Evolutionary conservation across 2,888 invertebrate genomes (phyloP), one percentile per base, ranked within the genome.

Genomic region (Suillia variegata): DNA sequence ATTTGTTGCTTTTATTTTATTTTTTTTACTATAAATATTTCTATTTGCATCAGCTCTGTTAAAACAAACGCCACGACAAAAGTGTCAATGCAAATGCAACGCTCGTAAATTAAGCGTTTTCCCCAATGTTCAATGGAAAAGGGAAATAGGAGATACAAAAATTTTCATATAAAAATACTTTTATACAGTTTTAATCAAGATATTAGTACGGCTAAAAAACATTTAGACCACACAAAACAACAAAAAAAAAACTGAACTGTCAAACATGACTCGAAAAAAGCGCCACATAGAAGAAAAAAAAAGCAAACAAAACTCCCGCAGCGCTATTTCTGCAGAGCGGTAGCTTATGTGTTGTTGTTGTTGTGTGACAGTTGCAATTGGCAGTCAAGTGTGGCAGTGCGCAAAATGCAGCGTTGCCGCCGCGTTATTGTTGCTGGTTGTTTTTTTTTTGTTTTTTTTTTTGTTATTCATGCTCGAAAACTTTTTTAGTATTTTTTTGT

Each of bases 301-400:
- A 26, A 10, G 26, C 6, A 26, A 26, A 26, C 5, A 26, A 20
- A 49, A 49, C 24, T 3, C 31, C 31, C 24, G 10, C 49, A 13
- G 3, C 22, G 22, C 22, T 49, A 13, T 21, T 49, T 13, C 49
- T 49, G 13, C 49, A 20, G n/a, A 3, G 3, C 38, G 13, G 38
- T n/a, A 4, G 12, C 38, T 4, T n/a, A 38, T 13, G 38, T 38
- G 38, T 4, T 10, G 5, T 13, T 10, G 26, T 21, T 13, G n/a
- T 21, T 20, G 56, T 68, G 73, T 70, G 73, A 70, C 72, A 74
- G 67, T 73, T 72, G 72, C 72, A 73, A 71, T 73, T 74, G 72
- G 73, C 74, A 74, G 74, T 67, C 66, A 67, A 67, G 66, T 66
- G 61, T 64, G 65, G 64, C 63, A 59, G 66, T 62, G 62, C 51